A percentile compares a stretch with the other conserved stretches of the same genome.
phyloP scores from a whole-genome alignment of 2,888 invertebrate genomes.

The Drosophila subsilvestris region DNA sequence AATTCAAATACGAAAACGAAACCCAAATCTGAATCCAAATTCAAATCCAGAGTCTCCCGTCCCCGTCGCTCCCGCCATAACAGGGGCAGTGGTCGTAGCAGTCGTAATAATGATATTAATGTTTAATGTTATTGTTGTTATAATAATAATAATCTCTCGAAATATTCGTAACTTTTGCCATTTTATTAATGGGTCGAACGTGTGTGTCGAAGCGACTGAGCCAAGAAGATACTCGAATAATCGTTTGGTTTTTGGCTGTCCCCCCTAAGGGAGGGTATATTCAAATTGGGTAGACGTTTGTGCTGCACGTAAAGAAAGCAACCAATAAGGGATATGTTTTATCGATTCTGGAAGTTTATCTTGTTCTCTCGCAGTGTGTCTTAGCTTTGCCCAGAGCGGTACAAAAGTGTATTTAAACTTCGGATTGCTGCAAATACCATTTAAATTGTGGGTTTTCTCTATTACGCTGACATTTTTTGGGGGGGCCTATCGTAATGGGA shows the following conservation, averaged over 20 bases:
- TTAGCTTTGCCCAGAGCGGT: too few relatives aligned
- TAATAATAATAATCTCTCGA: constrained; percentile 79
- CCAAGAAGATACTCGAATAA: constrained; percentile 2
- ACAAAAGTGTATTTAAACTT: neutral
- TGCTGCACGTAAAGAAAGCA: too few relatives aligned
- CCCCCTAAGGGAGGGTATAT: neutral
- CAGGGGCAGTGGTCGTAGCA: constrained; percentile 29
- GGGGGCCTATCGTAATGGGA: constrained; percentile 45
- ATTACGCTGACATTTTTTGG: constrained; percentile 51
- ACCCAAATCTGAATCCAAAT: constrained; percentile 11
- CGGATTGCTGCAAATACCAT: neutral
- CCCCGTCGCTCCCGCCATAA: neutral
- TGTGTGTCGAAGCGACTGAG: constrained; percentile 36
- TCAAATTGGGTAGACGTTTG: neutral
- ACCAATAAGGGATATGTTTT: too few relatives aligned
- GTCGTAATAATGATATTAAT: constrained; percentile 75
- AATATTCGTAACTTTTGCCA: constrained; percentile 77
- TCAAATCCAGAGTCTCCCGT: neutral
- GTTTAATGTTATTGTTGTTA: constrained; percentile 20
- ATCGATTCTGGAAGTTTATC: too few relatives aligned
- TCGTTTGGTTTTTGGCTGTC: neutral
- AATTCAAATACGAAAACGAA: constrained; percentile 32
- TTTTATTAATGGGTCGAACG: constrained; percentile 79
- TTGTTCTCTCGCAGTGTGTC: too few relatives aligned
- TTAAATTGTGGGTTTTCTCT: constrained; percentile 20